Evolutionary conservation across 2,888 invertebrate species (phyloP), one percentile per base, ranked within the genome.

Genomic region (Acanthosepion pharaonis): DNA sequence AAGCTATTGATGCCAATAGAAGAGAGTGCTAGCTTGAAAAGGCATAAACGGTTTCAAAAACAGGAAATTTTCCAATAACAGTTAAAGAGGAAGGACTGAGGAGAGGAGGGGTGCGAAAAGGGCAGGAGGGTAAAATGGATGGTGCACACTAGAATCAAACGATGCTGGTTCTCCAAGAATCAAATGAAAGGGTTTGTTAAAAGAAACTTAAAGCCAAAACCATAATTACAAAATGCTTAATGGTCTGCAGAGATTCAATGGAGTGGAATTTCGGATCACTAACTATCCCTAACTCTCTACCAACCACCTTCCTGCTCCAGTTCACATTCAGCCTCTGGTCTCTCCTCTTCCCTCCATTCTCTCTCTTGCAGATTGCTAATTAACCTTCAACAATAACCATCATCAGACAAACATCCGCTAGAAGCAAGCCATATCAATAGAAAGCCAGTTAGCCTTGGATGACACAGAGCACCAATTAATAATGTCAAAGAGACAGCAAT

Each of bases 31-130:
- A 33, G 78, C 78, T 78, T 78, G 78, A 78, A 78, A 78, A 78
- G n/a, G n/a, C 78, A 78, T 78, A 78, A 78, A 78, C 18, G 78
- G n/a, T 78, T 78, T 33, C n/a, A 78, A 78, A 78, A 33, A 78
- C 78, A 78, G 78, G 78, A 78, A 78, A 78, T 78, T 78, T 78
- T n/a, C n/a, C 78, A 78, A n/a, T 78, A 78, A 78, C n/a, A 78
- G 78, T 78, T n/a, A 78, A 78, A n/a, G n/a, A 78, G n/a, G 15
- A 33, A 11, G n/a, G n/a, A 15, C 4, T 11, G n/a, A 15, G 78
- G 9, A 33, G 78, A 5, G n/a, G n/a, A 0, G 78, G n/a, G n/a
- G 78, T n/a, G n/a, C 0, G 9, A 18, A 28, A n/a, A 64, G 28
- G 59, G 5, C 20, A 15, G 78, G 78, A 64, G 28, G 9, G 15